Evolutionary conservation across 2,797 vertebrate species (phyloP), one percentile per base, ranked within the genome.

Genomic region (Hypotaenidia philippensis): DNA sequence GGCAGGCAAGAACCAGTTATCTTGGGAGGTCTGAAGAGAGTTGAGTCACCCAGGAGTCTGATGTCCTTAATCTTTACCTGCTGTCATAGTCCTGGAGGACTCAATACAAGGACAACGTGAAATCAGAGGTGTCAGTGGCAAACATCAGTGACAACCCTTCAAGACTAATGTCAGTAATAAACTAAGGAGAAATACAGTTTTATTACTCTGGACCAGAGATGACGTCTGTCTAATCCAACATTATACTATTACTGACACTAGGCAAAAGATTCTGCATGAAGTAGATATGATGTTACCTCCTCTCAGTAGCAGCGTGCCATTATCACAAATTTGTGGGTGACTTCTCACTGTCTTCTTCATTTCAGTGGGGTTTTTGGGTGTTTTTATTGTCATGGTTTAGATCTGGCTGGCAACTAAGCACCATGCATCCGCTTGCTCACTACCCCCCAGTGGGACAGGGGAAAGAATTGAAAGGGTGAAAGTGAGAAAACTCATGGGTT

Each of bases 281-380:
- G 3, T 5, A 65, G 17, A 50, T 10, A 55, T 45, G 52, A 87
- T 82, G 16, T 52, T 49, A 32, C 11, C 53, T 6, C 6, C 3
- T 65, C 18, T 88, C 20, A 32, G 6, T 38, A 21, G 27, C 14
- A 76, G 4, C n/a, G 31, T 61, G 4, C 14, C 17, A 36, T 38
- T 79, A n/a, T 66, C 40, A 84, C 11, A 79, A 74, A 61, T 55
- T 22, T 29, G 6, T 71, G 23, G 6, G 4, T 75, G 17, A 38
- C 34, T 65, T 50, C 11, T 79, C 38, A 17, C 3, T 56, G 11
- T 55, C 21, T 55, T 85, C 25, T 69, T 29, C 4, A 65, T 5
- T 31, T 72, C 36, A 59, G 0, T 44, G n/a, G 8, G 2, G 1
- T 19, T 44, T 19, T 44, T 19, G 3, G 9, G 0, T 7, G 50